Conservation (phyloP, 2,888 invertebrate species). For the Sussaba pulchella region DNA sequence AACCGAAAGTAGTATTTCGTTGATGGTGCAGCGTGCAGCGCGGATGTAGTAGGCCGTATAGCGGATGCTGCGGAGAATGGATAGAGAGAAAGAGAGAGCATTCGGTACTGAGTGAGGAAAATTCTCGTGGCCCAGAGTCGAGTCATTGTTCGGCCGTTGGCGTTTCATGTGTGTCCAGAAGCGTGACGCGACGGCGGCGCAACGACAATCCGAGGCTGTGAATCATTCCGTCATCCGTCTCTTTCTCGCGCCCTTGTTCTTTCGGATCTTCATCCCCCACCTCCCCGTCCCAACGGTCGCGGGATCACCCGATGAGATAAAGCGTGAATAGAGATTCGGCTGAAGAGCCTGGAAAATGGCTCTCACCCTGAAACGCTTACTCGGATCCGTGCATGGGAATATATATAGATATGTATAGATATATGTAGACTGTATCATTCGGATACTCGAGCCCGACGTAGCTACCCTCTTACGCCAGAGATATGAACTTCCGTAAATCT, state of each 20-base stretch:
- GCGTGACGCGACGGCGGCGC: constrained; percentile 39
- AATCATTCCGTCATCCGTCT: constrained; percentile 55
- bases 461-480: background rate
- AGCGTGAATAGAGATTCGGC: constrained; percentile 38
- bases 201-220: constrained; percentile 46
- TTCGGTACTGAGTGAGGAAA: constrained; percentile 43
- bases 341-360: constrained; percentile 36
- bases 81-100: too few species aligned
- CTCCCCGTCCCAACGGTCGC: constrained; percentile 11
- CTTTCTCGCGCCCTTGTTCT: constrained; percentile 19
- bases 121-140: constrained; percentile 59
- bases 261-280: background rate
- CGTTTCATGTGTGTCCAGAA: constrained; percentile 60
- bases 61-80: constrained; percentile 48
- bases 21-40: constrained; percentile 5
- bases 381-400: too few species aligned
- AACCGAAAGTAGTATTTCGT: constrained; percentile 35
- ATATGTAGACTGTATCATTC: constrained; percentile 5
- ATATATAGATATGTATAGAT: too few species aligned
- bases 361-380: constrained; percentile 27
- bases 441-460: background rate
- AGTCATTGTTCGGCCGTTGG: constrained; percentile 69
- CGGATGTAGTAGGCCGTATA: constrained; percentile 3
- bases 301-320: constrained; percentile 52
- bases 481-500: background rate